Evolutionary conservation across 2,113 vertebrate genomes (phyloP).

Genomic region (Harpagus bidentatus): DNA sequence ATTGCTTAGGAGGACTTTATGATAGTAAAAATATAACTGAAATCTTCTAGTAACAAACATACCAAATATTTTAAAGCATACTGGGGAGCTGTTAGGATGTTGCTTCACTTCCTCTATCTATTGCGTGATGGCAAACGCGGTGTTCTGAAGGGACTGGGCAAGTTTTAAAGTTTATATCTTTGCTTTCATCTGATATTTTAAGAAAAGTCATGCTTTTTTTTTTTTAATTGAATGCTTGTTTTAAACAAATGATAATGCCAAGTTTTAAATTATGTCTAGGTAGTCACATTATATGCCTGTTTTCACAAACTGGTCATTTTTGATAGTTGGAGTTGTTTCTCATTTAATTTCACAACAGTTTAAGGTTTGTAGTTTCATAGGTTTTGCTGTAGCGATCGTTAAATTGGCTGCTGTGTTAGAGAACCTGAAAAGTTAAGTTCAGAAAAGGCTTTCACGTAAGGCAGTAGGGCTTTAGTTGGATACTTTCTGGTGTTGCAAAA

Average conservation of each 20-base stretch:
- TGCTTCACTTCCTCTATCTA: neutral
- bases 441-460: neutral
- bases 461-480: neutral
- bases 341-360: neutral
- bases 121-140: neutral
- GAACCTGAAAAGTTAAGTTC: neutral
- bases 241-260: neutral
- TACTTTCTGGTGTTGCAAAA: neutral
- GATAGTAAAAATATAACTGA: neutral
- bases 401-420: neutral
- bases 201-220: neutral
- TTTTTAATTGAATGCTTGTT: neutral
- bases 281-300: neutral
- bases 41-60: neutral
- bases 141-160: neutral
- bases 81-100: neutral
- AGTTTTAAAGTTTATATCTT: neutral
- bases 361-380: neutral
- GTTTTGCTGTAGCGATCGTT: neutral
- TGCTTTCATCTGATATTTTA: neutral
- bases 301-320: neutral
- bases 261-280: neutral
- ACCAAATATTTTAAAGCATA: neutral
- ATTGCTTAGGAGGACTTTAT: neutral
- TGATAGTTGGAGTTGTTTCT: neutral